Base-by-base conservation (phyloP, 2,113 vertebrate species). In the Colius striatus region DNA sequence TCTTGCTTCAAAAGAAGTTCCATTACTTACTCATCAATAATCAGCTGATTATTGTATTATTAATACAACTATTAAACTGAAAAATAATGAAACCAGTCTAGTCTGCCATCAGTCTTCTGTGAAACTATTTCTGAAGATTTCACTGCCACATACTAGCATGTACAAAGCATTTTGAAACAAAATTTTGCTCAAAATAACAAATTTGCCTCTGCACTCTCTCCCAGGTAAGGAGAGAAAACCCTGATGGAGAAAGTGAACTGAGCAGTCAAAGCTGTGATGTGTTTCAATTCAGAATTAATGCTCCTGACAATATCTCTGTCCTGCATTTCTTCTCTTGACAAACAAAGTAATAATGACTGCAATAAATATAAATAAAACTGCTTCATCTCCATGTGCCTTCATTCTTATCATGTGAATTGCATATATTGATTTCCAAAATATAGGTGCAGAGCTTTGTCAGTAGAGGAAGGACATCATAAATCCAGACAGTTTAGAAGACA, bases 401-500 rank as follows among this genome's bases (percentile, higher is more conserved):
- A 80, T 92, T 70, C n/a, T 90, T 48, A 63, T 70, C 55, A 21
- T 1, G 60, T 27, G 74, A 92, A 89, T 30, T 70, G 60, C 50
- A 73, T 27, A 45, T 54, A 90, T 89, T 74, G 50, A 71, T 80
- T 70, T 89, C 74, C 80, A 92, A 94, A 95, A 95, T 47, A 84
- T 1, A 77, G 60, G 76, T 30, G 79, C 58, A 27, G 72, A 86
- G 36, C 36, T 65, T 54, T 73, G 70, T 85, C 86, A 73, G 50
- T 27, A 30, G 20, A 79, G 16, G 30, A 61, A 88, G 26, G 22
- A 54, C 71, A 78, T 66, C 48, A 26, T 29, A 62, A 89, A 84
- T 36, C 25, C 38, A 54, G 51, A 20, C 2, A 61, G 23, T 61
- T 80, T 25, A 68, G 73, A 58, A 79, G 81, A 84, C 26, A 80